These are phyloP conservation scores for Pangasius djambal DNA, from an alignment of 2,797 vertebrate genomes.

Conservation along the genomic window DNA sequence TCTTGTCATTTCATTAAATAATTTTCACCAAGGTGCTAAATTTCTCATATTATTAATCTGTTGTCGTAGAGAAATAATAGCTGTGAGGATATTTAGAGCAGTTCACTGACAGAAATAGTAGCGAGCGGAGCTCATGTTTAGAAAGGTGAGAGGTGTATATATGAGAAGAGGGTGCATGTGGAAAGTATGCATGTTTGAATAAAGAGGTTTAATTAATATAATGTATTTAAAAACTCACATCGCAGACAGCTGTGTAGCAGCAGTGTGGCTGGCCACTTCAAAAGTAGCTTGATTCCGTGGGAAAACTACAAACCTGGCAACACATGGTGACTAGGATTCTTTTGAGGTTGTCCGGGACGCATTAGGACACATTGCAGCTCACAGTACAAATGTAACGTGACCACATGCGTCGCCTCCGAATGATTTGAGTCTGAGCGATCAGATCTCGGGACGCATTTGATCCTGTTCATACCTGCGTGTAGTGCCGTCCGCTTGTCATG, in stretches of 20 bases:
- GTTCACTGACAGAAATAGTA: neutral
- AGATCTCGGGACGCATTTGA: neutral
- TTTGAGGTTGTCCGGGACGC: neutral
- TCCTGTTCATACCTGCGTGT: neutral
- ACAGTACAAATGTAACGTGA: neutral
- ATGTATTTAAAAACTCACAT: neutral
- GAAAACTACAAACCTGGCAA: neutral
- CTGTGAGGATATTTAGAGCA: neutral
- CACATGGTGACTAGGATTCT: neutral
- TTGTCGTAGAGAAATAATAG: neutral
- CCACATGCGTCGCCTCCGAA: neutral
- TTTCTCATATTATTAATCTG: neutral
- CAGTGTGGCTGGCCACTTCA: neutral
- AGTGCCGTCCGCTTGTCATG: neutral
- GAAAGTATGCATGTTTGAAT: neutral
- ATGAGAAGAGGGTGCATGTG: neutral
- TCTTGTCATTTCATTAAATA: neutral
- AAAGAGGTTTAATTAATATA: neutral
- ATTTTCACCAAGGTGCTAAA: neutral
- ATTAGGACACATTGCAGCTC: neutral
- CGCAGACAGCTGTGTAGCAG: neutral
- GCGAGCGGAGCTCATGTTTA: neutral
- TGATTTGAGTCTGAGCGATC: neutral
- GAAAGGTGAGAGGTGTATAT: neutral
- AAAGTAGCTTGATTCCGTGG: neutral